phyloP scores from a whole-genome alignment of 2,888 invertebrate species.

The Eupithecia inturbata region DNA sequence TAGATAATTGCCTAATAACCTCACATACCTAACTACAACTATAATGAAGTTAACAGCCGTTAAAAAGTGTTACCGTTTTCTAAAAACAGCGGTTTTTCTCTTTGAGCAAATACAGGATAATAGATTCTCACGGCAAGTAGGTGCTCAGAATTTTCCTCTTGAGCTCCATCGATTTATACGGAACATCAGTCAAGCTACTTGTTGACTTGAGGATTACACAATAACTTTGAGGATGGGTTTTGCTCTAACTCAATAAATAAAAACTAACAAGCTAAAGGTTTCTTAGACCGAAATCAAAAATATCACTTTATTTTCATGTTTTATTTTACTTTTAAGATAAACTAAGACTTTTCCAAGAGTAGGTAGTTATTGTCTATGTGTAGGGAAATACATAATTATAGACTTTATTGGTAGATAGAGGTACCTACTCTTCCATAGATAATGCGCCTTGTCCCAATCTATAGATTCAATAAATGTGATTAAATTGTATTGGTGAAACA shows the following conservation, averaged over 20 bases:
- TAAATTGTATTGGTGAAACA: neutral
- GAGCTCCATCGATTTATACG: constrained; percentile 9
- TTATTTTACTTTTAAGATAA: too few species aligned
- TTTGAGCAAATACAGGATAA: constrained; percentile 7
- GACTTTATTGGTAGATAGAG: too few species aligned
- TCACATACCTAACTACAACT: too few species aligned
- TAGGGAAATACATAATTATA: too few species aligned
- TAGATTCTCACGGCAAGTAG: neutral
- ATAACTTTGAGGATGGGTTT: neutral
- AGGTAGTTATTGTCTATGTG: too few species aligned
- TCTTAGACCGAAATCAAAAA: neutral
- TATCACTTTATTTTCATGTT: neutral
- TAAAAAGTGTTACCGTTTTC: neutral
- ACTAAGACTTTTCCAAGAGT: too few species aligned
- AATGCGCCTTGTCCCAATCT: too few species aligned
- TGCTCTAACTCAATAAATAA: neutral
- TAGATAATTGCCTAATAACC: too few species aligned
- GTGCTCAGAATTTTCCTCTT: neutral
- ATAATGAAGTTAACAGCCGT: neutral
- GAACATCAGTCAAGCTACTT: neutral
- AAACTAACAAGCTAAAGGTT: neutral
- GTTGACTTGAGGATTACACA: too few species aligned
- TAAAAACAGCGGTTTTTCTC: neutral
- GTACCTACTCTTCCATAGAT: too few species aligned
- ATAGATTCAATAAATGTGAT: too few species aligned